Percentiles rank a stretch among this genome's conserved stretches.
phyloP scores from a whole-genome alignment of 2,113 vertebrate genomes.

The Diadophis punctatus region DNA sequence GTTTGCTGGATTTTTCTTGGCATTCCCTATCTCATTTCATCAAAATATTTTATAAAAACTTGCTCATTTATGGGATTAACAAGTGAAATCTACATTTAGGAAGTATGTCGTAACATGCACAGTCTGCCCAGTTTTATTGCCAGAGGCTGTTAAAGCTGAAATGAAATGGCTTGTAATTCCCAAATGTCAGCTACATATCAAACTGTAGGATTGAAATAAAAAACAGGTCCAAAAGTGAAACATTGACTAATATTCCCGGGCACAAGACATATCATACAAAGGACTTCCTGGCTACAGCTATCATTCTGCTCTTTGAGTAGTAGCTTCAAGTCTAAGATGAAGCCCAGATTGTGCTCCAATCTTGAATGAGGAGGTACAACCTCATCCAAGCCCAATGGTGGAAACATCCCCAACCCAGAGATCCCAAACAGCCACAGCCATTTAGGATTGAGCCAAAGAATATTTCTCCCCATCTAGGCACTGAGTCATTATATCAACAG shows the following conservation, averaged over 20 bases:
- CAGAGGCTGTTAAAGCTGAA: slow-evolving; percentile 61
- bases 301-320: not conserved
- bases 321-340: not conserved
- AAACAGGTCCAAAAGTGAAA: slow-evolving; percentile 22
- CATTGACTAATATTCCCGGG: too few species aligned
- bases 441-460: not conserved
- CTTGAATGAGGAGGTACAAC: not conserved
- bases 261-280: not conserved
- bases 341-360: not conserved
- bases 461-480: not conserved
- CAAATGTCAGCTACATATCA: slow-evolving; percentile 59
- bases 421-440: not conserved
- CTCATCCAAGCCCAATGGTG: not conserved
- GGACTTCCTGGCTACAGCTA: not conserved
- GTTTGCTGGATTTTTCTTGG: slow-evolving; percentile 65
- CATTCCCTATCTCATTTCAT: slow-evolving; percentile 63
- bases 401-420: not conserved
- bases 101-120: slow-evolving; percentile 59
- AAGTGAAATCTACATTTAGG: slow-evolving; percentile 61
- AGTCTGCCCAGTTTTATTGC: slow-evolving; percentile 57
- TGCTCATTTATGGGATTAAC: slow-evolving; percentile 63
- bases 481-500: not conserved
- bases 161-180: slow-evolving; percentile 63
- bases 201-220: slow-evolving; percentile 38
- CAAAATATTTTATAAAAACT: slow-evolving; percentile 68